Evolutionary conservation across 2,113 vertebrate genomes (phyloP).

Genomic region (Sminthopsis crassicaudata): DNA sequence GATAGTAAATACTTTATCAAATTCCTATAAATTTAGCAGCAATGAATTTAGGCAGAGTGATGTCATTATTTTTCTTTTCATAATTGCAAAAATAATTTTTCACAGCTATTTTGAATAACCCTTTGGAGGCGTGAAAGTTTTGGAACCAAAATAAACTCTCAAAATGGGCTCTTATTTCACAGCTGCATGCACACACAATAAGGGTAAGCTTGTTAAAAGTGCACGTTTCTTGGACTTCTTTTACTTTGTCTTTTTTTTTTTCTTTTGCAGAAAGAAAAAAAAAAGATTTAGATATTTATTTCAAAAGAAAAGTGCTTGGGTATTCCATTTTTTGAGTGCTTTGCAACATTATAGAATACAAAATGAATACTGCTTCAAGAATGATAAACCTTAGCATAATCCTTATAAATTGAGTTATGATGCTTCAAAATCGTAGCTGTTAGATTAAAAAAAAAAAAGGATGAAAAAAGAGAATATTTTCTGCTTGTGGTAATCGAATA

Average conservation of each 20-base stretch:
- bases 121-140: not conserved
- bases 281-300: constrained; percentile 35
- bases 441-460: not conserved
- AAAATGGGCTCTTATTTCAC: constrained; percentile 30
- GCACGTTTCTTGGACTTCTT: not conserved
- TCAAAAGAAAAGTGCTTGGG: not conserved
- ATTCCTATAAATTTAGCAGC: constrained; percentile 36
- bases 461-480: constrained; percentile 8
- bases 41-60: not conserved
- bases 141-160: not conserved
- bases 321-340: constrained; percentile 18
- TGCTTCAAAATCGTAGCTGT: constrained; percentile 36
- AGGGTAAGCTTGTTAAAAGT: not conserved
- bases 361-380: not conserved
- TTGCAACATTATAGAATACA: constrained; percentile 18
- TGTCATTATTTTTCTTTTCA: constrained; percentile 54
- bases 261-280: constrained; percentile 17
- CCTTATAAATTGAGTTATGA: constrained; percentile 50
- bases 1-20: constrained; percentile 17
- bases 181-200: constrained; percentile 7
- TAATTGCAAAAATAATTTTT: constrained; percentile 48
- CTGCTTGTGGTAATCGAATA: not conserved
- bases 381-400: constrained; percentile 36
- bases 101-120: constrained; percentile 49
- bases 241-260: constrained; percentile 12